Evolutionary conservation across 2,113 vertebrate species (phyloP).

Genomic region (Oncorhynchus nerka): DNA sequence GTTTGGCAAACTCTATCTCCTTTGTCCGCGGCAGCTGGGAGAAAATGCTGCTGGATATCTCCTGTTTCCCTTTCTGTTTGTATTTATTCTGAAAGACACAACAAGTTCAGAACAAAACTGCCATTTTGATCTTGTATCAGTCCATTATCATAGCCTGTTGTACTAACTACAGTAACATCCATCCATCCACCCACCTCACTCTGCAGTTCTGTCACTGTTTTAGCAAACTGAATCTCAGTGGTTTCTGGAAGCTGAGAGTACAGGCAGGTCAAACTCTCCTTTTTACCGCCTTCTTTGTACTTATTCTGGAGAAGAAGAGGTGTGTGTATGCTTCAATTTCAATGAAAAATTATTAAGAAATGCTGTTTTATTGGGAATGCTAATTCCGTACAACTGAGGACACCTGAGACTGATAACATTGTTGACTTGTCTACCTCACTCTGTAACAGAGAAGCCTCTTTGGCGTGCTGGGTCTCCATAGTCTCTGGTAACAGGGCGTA

Average conservation of each 20-base stretch:
- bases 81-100: slow-evolving; percentile 74
- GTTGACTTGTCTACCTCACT: too few species aligned
- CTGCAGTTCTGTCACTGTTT: slow-evolving; percentile 17
- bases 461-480: slow-evolving; percentile 68
- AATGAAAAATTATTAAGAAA: neutral
- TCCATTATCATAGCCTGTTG: too few species aligned
- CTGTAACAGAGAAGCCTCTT: slow-evolving; percentile 66
- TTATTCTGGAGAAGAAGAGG: neutral
- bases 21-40: slow-evolving; percentile 86
- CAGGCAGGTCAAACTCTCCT: slow-evolving; percentile 39
- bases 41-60: slow-evolving; percentile 77
- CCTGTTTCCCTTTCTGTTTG: slow-evolving; percentile 78
- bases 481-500: slow-evolving; percentile 75
- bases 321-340: neutral
- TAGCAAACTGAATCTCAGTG: slow-evolving; percentile 37
- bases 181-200: too few species aligned
- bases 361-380: too few species aligned
- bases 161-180: neutral
- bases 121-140: too few species aligned
- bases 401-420: too few species aligned
- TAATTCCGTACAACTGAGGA: too few species aligned
- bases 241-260: slow-evolving; percentile 61
- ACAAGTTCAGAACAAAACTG: neutral
- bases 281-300: slow-evolving; percentile 52
- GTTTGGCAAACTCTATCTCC: slow-evolving; percentile 84